Conservation (phyloP, 2,888 invertebrate genomes). For the Drosophila melanosoma region DNA sequence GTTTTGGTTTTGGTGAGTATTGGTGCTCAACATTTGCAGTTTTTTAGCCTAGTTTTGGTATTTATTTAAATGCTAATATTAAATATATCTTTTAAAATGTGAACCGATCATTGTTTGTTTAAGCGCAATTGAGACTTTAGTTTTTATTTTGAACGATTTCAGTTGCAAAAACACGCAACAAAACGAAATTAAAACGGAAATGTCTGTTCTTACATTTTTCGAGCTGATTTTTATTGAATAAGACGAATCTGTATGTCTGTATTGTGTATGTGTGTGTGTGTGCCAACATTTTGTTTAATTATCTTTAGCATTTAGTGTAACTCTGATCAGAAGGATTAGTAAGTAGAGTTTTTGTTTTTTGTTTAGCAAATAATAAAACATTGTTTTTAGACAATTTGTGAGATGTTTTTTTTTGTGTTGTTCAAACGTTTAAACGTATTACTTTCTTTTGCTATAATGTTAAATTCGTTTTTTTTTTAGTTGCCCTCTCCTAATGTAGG, state of each 20-base stretch:
- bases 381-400: conserved; percentile 28
- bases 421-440: conserved; percentile 34
- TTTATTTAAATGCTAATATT: conserved; percentile 75
- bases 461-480: conserved; percentile 72
- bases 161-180: conserved; percentile 56
- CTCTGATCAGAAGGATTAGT: conserved; percentile 73
- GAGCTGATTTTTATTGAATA: conserved; percentile 63
- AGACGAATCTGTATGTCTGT: conserved; percentile 51
- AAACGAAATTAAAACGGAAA: conserved; percentile 54
- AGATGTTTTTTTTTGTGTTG: conserved; percentile 10
- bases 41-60: conserved; percentile 62
- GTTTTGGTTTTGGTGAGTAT: conserved; percentile 39
- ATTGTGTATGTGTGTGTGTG: conserved; percentile 28
- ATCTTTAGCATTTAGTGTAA: conserved; percentile 65
- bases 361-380: conserved; percentile 49
- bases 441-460: conserved; percentile 58
- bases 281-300: conserved; percentile 65
- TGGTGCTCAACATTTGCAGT: conserved; percentile 68
- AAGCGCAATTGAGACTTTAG: conserved; percentile 52
- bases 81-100: conserved; percentile 62
- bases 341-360: conserved; percentile 43
- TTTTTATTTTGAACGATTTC: conserved; percentile 23
- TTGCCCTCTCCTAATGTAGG: conserved; percentile 79
- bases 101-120: conserved; percentile 53
- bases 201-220: conserved; percentile 46